Evolutionary conservation across 2,888 invertebrate genomes (phyloP), one percentile per base, ranked within the genome.

Genomic region (Lasioglossum villosulum): DNA sequence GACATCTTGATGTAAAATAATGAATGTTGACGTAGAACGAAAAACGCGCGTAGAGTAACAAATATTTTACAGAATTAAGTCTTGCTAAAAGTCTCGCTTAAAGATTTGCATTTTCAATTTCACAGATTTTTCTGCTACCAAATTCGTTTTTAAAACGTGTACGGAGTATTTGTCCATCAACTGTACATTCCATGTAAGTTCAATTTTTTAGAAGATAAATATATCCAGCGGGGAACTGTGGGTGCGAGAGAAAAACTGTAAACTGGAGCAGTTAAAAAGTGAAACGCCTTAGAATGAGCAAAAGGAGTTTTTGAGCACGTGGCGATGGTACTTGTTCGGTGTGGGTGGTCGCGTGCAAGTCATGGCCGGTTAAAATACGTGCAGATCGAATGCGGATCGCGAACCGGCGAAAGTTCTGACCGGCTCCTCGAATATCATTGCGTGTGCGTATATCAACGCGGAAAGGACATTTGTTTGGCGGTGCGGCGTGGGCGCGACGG

Each of bases 381-480:
- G 72, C 86, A 92, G 92, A 93, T 92, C 90, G 91, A 92, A 93
- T 59, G 92, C 93, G 84, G 19, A 52, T 52, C 84, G 84, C 76
- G 77, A 80, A 82, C 81, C 84, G 78, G 90, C 72, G 80, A 90
- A 93, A 93, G 83, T 92, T 91, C 90, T 92, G 93, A 91, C 93
- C 92, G 48, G 48, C 23, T 30, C 39, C 23, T 71, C 70, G 59
- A 83, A 56, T 34, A 1, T 63, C 30, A 63, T 84, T 87, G 88
- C 88, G 90, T 85, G 91, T 92, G 91, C 92, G 93, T 92, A 89
- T 78, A 88, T 86, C 83, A 89, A 89, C 88, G 84, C 77, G 83
- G 73, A 42, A 23, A 48, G 89, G 93, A 92, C 93, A 93, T 93
- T 93, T 92, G 89, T 93, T 93, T 91, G 87, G 80, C 91, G 81